Percentiles rank a stretch among this genome's conserved stretches.
Conservation (phyloP, 1,140 invertebrate genomes). For the Muscidifurax raptorellus region DNA sequence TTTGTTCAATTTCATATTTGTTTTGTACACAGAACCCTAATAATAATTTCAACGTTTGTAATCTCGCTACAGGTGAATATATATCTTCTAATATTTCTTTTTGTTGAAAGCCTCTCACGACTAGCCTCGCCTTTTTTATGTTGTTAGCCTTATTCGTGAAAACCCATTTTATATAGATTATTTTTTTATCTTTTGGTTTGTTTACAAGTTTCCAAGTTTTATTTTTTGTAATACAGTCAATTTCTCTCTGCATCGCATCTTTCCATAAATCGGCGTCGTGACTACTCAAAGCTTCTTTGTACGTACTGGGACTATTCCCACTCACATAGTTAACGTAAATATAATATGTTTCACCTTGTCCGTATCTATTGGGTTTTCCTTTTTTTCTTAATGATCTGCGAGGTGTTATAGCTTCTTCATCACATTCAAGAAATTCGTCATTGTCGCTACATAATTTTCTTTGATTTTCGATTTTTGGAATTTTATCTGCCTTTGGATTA, state of each 20-base stretch:
- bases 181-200: constrained; percentile 2
- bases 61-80: too few species aligned
- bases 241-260: constrained; percentile 12
- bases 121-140: constrained; percentile 4
- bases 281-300: background rate
- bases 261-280: background rate
- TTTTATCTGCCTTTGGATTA: background rate
- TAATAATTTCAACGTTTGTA: constrained; percentile 26
- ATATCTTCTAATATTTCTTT: background rate
- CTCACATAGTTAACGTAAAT: constrained; percentile 18
- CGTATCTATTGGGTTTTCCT: background rate
- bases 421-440: background rate
- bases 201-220: constrained; percentile 24
- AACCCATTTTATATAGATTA: constrained; percentile 13
- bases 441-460: background rate
- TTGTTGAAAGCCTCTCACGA: constrained; percentile 2
- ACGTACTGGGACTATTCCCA: background rate
- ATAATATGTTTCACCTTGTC: background rate
- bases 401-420: background rate
- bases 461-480: background rate
- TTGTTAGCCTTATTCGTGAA: constrained; percentile 10
- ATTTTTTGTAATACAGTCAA: constrained; percentile 16
- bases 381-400: background rate
- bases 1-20: constrained; percentile 53
- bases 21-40: constrained; percentile 31